phyloP scores from a whole-genome alignment of 2,113 vertebrate genomes.

The Campylomormyrus numenius region DNA sequence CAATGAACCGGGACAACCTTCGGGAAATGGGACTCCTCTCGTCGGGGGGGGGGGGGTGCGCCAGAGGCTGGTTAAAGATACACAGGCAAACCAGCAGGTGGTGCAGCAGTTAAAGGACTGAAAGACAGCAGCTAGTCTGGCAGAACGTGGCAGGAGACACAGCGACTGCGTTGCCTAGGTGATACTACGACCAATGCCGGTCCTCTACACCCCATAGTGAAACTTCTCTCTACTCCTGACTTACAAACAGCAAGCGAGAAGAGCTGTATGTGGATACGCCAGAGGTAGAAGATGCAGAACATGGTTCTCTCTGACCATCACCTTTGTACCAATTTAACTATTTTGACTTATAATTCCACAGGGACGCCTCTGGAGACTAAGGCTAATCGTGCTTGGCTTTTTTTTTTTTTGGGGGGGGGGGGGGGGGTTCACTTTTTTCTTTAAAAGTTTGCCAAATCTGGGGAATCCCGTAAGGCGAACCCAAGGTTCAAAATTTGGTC shows the following conservation, averaged over 20 bases:
- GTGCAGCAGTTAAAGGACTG: not conserved
- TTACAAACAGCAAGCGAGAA: not conserved
- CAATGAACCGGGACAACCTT: not conserved
- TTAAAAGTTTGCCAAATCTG: not conserved
- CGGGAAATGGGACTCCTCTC: not conserved
- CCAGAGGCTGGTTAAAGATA: not conserved
- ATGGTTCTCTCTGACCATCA: conserved; percentile 41
- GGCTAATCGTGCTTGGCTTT: not conserved
- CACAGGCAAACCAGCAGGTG: not conserved
- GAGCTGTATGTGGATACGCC: not conserved
- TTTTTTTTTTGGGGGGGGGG: not conserved
- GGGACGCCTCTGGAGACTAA: not conserved
- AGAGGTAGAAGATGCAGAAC: conserved; percentile 32
- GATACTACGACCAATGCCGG: not conserved
- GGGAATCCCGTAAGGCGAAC: not conserved
- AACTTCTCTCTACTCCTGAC: not conserved
- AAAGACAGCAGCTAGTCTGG: not conserved
- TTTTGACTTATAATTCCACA: conserved; percentile 22
- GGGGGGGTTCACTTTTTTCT: not conserved
- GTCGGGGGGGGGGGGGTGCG: not conserved
- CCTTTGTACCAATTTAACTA: not conserved
- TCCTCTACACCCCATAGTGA: not conserved
- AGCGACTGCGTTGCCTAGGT: not conserved
- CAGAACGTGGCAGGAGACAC: not conserved
- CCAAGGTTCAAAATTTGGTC: not conserved